A percentile compares a stretch with the other conserved stretches of the same genome.
phyloP scores from a whole-genome alignment of 2,888 invertebrate species.

The Phorcus lineatus region DNA sequence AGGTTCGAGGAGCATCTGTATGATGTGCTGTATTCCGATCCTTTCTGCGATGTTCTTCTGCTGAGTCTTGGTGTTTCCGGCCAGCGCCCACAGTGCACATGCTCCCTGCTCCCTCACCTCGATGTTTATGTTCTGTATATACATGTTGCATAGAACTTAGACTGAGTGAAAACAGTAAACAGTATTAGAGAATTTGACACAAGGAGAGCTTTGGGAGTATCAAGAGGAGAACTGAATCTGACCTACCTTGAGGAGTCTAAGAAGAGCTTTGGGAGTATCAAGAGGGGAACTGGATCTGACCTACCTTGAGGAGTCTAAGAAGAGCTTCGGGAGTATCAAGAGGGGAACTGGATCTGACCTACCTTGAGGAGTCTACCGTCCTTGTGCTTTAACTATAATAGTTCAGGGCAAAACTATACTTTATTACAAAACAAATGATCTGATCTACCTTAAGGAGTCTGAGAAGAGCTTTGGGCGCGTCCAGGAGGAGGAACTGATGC shows the following conservation, averaged over 20 bases:
- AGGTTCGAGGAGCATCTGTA: slow-evolving; percentile 73
- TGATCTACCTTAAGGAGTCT: slow-evolving; percentile 70
- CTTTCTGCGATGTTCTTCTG: slow-evolving; percentile 74
- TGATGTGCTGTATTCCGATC: slow-evolving; percentile 72
- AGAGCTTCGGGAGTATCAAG: background rate
- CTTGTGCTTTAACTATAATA: no score
- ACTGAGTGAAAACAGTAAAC: no score
- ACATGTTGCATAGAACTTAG: background rate
- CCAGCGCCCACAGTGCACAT: slow-evolving; percentile 74
- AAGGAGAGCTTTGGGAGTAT: no score
- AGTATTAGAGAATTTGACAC: background rate
- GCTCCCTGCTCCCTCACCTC: slow-evolving; percentile 75
- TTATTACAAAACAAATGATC: no score
- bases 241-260: no score
- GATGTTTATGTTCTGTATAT: slow-evolving; percentile 63
- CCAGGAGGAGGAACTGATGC: slow-evolving; percentile 69
- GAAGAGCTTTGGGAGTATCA: no score
- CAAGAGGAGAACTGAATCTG: no score
- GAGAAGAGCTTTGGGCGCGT: slow-evolving; percentile 72
- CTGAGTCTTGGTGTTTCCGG: slow-evolving; percentile 72
- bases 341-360: background rate
- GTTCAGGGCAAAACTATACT: no score
- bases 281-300: no score
- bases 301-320: no score
- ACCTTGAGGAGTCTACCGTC: slow-evolving; percentile 75